These are phyloP conservation scores for Mechanitis messenoides DNA, from an alignment of 2,888 invertebrate genomes.

Conservation along the genomic window DNA sequence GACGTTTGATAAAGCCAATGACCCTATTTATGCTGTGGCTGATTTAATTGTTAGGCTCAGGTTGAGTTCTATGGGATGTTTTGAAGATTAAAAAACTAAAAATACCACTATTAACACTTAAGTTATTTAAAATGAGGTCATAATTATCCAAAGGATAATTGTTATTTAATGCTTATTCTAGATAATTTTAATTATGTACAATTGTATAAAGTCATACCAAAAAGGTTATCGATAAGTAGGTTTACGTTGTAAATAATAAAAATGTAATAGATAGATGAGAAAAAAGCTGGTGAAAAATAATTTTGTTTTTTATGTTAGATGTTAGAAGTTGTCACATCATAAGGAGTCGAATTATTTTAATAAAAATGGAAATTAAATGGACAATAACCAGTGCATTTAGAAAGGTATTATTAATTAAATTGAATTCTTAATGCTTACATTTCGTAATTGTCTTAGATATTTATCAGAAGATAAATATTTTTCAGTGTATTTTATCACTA, in stretches of 20 bases:
- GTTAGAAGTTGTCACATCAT: neutral
- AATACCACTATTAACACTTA: neutral
- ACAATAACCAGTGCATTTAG: neutral
- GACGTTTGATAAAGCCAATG: constrained; percentile 49
- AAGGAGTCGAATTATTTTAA: neutral
- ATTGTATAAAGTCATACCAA: neutral
- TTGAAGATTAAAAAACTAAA: constrained; percentile 35
- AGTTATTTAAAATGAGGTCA: neutral
- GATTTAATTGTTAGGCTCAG: constrained; percentile 54
- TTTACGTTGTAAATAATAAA: too few species aligned
- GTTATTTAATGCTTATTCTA: too few species aligned
- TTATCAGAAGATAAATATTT: neutral
- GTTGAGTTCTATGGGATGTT: constrained; percentile 42
- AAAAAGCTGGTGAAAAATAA: neutral
- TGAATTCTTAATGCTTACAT: neutral
- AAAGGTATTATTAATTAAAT: neutral
- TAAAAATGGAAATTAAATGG: neutral
- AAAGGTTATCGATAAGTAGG: constrained; percentile 1
- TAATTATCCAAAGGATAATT: neutral
- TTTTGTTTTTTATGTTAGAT: neutral
- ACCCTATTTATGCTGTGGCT: constrained; percentile 53
- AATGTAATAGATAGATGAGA: neutral
- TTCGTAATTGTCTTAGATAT: neutral
- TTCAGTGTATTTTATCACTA: neutral
- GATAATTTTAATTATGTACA: neutral